phyloP scores from a whole-genome alignment of 2,113 vertebrate species.

The Pelvicachromis taeniatus region DNA sequence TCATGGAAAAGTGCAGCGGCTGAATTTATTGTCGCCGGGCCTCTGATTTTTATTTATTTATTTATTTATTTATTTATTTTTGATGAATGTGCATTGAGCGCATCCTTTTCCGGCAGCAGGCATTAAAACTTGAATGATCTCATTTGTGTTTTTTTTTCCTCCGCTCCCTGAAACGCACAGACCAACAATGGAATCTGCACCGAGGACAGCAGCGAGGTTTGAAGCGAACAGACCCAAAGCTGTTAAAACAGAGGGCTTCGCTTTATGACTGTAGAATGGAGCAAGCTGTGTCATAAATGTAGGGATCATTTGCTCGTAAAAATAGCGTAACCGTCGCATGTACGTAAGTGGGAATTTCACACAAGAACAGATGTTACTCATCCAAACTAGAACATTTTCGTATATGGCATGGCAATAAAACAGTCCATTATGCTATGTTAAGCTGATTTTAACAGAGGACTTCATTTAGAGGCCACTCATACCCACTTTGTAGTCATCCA shows the following conservation, averaged over 20 bases:
- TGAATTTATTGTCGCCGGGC: constrained; percentile 30
- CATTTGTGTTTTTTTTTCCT: neutral
- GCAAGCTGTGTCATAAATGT: neutral
- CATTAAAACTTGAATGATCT: constrained; percentile 34
- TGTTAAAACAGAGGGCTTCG: neutral
- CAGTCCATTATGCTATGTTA: neutral
- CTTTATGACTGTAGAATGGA: neutral
- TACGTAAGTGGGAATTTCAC: neutral
- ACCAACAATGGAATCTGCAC: neutral
- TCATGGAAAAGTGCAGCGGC: constrained; percentile 19
- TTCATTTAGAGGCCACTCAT: neutral
- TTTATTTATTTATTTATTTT: too few relatives aligned
- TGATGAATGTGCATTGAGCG: constrained; percentile 35
- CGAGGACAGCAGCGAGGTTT: neutral
- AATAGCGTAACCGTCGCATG: neutral
- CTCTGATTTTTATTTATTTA: constrained; percentile 9
- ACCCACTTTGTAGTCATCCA: neutral
- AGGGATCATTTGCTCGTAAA: neutral
- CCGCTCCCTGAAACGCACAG: neutral
- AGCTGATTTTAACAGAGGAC: neutral
- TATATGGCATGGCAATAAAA: neutral
- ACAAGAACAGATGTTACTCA: neutral
- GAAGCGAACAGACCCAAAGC: neutral
- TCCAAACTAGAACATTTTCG: neutral
- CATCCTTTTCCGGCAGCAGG: constrained; percentile 34